Evolutionary conservation across 1,140 invertebrate genomes (phyloP).

Genomic region (Orchesella cincta): DNA sequence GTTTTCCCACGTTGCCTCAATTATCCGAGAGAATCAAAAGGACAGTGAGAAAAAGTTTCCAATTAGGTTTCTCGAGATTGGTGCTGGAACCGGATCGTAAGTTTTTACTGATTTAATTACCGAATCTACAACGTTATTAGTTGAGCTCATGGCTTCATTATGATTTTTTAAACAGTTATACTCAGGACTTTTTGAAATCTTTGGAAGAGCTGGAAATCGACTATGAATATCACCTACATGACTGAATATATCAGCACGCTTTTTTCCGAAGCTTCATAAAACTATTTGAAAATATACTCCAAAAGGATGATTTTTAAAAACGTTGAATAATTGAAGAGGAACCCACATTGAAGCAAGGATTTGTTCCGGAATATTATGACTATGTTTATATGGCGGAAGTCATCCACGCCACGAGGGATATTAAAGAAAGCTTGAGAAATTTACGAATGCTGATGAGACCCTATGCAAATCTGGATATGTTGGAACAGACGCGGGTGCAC

Average conservation of each 20-base stretch:
- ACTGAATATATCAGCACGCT: constrained; percentile 35
- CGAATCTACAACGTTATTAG: no score
- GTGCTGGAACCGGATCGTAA: constrained; percentile 28
- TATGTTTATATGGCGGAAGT: constrained; percentile 22
- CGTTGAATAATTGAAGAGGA: constrained; percentile 30
- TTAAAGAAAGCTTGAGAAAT: constrained; percentile 20
- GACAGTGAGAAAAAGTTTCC: background rate
- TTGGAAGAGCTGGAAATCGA: background rate
- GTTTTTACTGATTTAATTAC: background rate
- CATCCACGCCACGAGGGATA: constrained; percentile 35
- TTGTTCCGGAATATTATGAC: constrained; percentile 33
- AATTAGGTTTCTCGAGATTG: constrained; percentile 29
- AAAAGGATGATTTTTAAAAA: background rate
- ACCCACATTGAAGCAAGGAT: constrained; percentile 26
- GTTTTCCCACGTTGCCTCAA: background rate
- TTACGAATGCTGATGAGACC: constrained; percentile 6
- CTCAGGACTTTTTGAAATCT: background rate
- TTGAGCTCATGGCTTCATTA: no score
- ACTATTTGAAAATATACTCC: constrained; percentile 21
- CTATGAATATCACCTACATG: constrained; percentile 18
- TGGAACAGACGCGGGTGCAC: background rate
- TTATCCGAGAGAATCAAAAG: background rate
- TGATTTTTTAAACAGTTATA: no score
- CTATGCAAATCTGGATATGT: background rate
- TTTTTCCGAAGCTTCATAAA: constrained; percentile 27